phyloP scores from a whole-genome alignment of 2,888 invertebrate genomes.

The Andrena camellia region DNA sequence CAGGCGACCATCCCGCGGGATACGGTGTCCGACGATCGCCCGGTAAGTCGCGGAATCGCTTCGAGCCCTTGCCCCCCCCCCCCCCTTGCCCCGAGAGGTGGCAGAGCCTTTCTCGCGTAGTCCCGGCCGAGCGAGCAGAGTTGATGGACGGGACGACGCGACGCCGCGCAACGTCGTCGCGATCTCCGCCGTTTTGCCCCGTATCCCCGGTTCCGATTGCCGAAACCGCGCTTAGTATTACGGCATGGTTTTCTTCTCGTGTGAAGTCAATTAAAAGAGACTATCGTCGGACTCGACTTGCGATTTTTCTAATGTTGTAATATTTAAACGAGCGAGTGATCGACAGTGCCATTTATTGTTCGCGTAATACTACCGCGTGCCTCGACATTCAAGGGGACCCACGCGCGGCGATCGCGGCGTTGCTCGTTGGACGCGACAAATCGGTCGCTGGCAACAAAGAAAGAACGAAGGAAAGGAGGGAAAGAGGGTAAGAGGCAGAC shows the following conservation, averaged over 20 bases:
- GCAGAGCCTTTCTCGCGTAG: neutral
- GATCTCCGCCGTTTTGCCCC: constrained; percentile 76
- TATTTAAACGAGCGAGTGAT: constrained; percentile 74
- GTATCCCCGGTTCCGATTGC: constrained; percentile 7
- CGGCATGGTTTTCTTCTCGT: constrained; percentile 72
- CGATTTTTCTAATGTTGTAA: constrained; percentile 76
- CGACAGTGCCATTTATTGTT: constrained; percentile 73
- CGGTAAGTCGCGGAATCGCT: too few relatives aligned
- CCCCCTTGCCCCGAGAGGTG: too few relatives aligned
- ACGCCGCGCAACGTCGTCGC: constrained; percentile 57
- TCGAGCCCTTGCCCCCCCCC: neutral
- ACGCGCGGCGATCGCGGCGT: neutral
- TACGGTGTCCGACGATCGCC: neutral
- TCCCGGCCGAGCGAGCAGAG: neutral
- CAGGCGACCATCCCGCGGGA: too few relatives aligned
- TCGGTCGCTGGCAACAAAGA: neutral
- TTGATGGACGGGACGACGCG: constrained; percentile 29
- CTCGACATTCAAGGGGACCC: constrained; percentile 9
- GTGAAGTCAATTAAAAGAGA: constrained; percentile 74
- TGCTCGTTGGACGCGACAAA: neutral
- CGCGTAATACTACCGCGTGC: constrained; percentile 73
- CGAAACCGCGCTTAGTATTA: constrained; percentile 60
- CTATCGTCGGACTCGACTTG: constrained; percentile 72
- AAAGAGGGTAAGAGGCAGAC: neutral
- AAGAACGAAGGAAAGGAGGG: neutral